Percentiles rank a stretch among this genome's conserved stretches.
These are phyloP conservation scores for Choreutis nemorana DNA, from an alignment of 2,888 invertebrate species.

Conservation along the genomic window DNA sequence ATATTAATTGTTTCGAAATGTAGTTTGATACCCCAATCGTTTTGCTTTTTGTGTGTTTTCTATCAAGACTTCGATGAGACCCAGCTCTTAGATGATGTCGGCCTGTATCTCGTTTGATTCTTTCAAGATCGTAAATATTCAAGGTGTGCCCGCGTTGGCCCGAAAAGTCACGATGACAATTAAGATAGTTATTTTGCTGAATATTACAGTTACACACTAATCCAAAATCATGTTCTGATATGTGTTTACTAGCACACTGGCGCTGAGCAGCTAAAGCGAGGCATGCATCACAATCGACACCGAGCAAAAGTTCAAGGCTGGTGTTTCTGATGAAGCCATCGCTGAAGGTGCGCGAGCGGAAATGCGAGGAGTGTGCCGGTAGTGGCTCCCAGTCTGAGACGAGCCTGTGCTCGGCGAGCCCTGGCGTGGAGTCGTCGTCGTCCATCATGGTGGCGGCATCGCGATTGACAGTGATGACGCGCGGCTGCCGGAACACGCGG, in stretches of 20 bases:
- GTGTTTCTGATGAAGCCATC: constrained; percentile 60
- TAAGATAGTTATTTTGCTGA: constrained; percentile 50
- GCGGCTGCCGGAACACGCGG: constrained; percentile 48
- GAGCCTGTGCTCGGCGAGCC: constrained; percentile 16
- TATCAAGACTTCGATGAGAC: constrained; percentile 55
- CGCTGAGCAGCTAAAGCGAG: constrained; percentile 49
- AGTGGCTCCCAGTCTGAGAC: constrained; percentile 33
- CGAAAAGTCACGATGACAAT: constrained; percentile 37
- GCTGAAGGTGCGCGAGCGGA: constrained; percentile 57
- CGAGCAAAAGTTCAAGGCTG: constrained; percentile 55
- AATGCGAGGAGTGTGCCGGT: constrained; percentile 36
- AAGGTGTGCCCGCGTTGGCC: constrained; percentile 49
- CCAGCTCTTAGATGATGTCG: constrained; percentile 37
- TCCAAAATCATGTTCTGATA: constrained; percentile 49
- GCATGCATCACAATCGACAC: constrained; percentile 61
- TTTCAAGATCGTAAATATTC: constrained; percentile 53
- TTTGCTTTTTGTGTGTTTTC: constrained; percentile 54
- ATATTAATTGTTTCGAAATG: constrained; percentile 57
- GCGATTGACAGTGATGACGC: constrained; percentile 58
- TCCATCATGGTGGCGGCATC: constrained; percentile 62
- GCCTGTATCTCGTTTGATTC: constrained; percentile 46
- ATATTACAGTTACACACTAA: constrained; percentile 57
- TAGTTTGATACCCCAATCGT: constrained; percentile 56
- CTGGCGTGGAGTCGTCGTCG: constrained; percentile 21
- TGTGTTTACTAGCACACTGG: constrained; percentile 44